These are phyloP conservation scores for Hyposmocoma kahamanoa DNA, from an alignment of 1,140 invertebrate genomes.

Conservation along the genomic window DNA sequence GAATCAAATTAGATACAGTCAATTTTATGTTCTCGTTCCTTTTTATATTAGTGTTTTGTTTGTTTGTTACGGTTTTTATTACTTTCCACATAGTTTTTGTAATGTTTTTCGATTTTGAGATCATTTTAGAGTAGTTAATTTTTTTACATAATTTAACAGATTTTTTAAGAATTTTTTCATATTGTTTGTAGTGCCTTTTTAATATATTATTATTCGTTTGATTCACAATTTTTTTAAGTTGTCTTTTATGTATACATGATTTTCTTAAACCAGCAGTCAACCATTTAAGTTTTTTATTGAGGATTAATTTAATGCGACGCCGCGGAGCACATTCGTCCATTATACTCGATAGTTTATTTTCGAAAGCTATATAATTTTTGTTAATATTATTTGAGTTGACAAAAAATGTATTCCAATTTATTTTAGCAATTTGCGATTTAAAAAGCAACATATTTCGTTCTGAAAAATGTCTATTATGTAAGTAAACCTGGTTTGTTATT, in stretches of 20 bases:
- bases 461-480: background rate
- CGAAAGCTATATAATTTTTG: background rate
- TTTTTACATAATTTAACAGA: background rate
- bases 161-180: slow-evolving; percentile 5
- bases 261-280: background rate
- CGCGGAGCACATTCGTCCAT: background rate
- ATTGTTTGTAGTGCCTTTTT: slow-evolving; percentile 3
- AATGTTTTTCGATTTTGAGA: slow-evolving; percentile 3
- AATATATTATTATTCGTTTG: background rate
- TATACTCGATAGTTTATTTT: background rate
- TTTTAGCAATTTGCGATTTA: background rate
- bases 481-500: background rate
- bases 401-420: background rate
- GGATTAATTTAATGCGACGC: background rate
- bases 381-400: background rate
- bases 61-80: background rate
- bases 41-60: background rate
- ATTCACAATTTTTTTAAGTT: background rate
- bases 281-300: background rate
- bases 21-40: background rate
- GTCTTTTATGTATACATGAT: background rate
- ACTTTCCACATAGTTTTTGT: slow-evolving; percentile 8
- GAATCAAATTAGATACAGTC: background rate
- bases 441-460: background rate
- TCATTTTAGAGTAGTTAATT: background rate